Evolutionary conservation across 2,113 vertebrate species (phyloP), one percentile per base, ranked within the genome.

Genomic region (human): DNA sequence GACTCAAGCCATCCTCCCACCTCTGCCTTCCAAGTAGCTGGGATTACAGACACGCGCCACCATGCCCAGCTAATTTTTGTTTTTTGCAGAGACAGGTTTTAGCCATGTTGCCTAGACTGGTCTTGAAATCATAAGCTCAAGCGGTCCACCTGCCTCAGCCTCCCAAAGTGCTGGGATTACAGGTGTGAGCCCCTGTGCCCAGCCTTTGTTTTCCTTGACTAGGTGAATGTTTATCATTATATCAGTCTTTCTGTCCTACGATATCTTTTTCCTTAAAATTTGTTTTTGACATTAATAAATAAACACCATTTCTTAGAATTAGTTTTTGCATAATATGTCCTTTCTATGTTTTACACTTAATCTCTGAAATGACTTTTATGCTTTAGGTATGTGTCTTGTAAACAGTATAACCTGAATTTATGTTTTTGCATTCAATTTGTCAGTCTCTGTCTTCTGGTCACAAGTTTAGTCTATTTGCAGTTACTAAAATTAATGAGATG

Each of bases 101-200:
- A 0, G 0, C 61, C 61, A 64, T 30, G 61, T 64, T 64, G 5
- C 12, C 61, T 0, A 30, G 11, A 64, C 27, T 64, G 0, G 27
- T 64, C 61, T 64, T 1, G 27, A 64, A 64, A 64, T 64, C 27
- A 64, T 64, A 64, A 64, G 12, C 27, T 64, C 61, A 14, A 13
- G 5, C 9, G 12, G 12, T 64, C 0, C 27, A 30, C 27, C 61
- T 14, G 12, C 61, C 61, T 64, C 27, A 64, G 61, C 5, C 12
- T 30, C 5, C 2, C 0, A 64, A 14, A 64, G 61, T 1, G 2
- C 27, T 30, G 11, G 5, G 61, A 64, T 30, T 64, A 64, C 27
- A 64, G 61, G 12, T 30, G 27, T 13, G 27, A 64, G 2, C 27
- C 12, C 12, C 61, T 64, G 61, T 64, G 0, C 12, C 12, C 61